A percentile compares a stretch with the other conserved stretches of the same genome.
Conservation (phyloP, 2,888 invertebrate species). For the Hypercompe scribonia region DNA sequence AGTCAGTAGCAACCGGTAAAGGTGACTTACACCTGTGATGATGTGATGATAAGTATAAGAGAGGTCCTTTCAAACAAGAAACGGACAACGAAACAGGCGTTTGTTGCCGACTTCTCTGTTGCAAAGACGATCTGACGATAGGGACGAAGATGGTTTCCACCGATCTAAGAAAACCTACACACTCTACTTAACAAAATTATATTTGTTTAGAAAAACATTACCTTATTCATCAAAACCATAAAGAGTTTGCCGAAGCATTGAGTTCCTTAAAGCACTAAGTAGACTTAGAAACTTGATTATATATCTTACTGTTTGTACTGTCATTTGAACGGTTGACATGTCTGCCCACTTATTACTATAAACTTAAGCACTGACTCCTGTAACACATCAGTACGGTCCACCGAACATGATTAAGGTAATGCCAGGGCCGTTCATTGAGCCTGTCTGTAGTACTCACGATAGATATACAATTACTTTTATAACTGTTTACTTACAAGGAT, state of each 20-base stretch:
- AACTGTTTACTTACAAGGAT: neutral
- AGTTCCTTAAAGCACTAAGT: no score
- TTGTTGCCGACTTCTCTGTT: no score
- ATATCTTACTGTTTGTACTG: neutral
- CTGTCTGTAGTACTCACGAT: neutral
- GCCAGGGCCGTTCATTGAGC: neutral
- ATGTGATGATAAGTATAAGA: no score
- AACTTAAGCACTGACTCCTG: neutral
- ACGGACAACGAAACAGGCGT: no score
- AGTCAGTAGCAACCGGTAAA: neutral
- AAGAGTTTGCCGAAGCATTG: no score
- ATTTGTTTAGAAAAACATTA: no score
- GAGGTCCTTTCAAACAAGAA: no score
- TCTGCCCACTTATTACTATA: neutral
- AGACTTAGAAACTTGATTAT: neutral
- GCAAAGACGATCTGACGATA: no score
- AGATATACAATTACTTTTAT: neutral
- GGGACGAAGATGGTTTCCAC: no score
- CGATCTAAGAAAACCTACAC: no score
- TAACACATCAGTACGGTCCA: neutral
- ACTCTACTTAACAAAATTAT: no score
- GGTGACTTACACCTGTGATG: neutral
- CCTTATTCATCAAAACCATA: no score
- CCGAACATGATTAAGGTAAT: conserved; percentile 3
- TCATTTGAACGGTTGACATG: neutral